Evolutionary conservation across 1,140 invertebrate genomes (phyloP).

Genomic region (Drosophila equinoxialis): DNA sequence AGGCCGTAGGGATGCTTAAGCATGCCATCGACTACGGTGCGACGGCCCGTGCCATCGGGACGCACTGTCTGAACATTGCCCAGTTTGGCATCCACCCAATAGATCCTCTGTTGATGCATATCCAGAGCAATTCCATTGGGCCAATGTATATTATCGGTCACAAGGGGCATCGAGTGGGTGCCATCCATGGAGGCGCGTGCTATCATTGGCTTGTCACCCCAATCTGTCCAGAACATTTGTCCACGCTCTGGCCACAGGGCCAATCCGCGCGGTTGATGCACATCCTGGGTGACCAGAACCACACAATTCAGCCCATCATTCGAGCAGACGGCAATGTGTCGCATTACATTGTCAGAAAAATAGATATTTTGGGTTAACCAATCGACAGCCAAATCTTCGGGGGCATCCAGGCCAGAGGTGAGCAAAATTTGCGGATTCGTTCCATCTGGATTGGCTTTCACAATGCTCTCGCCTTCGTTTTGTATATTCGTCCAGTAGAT

Average conservation of each 20-base stretch:
- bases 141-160: constrained; percentile 88
- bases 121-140: constrained; percentile 96
- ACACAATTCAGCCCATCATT: constrained; percentile 86
- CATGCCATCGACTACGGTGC: constrained; percentile 85
- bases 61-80: constrained; percentile 89
- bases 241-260: constrained; percentile 86
- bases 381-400: constrained; percentile 91
- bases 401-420: constrained; percentile 87
- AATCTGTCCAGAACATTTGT: constrained; percentile 94
- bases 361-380: constrained; percentile 91
- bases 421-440: constrained; percentile 85
- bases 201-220: constrained; percentile 89
- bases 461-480: constrained; percentile 87
- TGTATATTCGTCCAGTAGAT: constrained; percentile 91
- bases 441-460: constrained; percentile 85
- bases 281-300: constrained; percentile 85
- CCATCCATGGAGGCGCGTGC: constrained; percentile 94
- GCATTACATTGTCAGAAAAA: constrained; percentile 89
- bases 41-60: constrained; percentile 89
- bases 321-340: constrained; percentile 90
- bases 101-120: constrained; percentile 89
- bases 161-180: constrained; percentile 85
- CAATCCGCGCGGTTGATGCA: constrained; percentile 86
- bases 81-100: constrained; percentile 91
- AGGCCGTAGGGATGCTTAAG: constrained; percentile 91